Conservation (phyloP, 30 jellyfish, hydroid and myxozoan species). For the Hydractinia echinata region DNA sequence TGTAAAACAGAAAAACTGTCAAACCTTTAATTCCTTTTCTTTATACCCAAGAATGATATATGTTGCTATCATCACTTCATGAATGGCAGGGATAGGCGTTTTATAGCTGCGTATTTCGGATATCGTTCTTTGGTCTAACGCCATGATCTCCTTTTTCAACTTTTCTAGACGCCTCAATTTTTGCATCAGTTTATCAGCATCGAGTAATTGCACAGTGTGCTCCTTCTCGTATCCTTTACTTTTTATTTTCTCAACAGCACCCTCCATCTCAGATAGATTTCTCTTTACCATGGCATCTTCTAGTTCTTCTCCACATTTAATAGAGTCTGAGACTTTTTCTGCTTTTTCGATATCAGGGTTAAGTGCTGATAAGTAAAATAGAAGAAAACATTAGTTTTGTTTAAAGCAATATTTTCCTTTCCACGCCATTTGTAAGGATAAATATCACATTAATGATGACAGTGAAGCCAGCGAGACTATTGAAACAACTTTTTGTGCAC, state of each 20-base stretch:
- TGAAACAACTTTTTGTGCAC: no score
- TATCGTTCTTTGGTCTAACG: slow-evolving; percentile 78
- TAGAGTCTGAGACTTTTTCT: slow-evolving; percentile 46
- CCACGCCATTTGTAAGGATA: no score
- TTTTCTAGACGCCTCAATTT: slow-evolving; percentile 64
- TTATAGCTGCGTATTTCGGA: slow-evolving; percentile 86
- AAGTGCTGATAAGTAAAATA: slow-evolving; percentile 38
- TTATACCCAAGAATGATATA: slow-evolving; percentile 73
- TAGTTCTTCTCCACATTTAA: slow-evolving; percentile 67
- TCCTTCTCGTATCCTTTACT: slow-evolving; percentile 61
- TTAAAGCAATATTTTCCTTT: no score
- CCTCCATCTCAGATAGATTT: slow-evolving; percentile 66
- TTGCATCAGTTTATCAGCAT: slow-evolving; percentile 64
- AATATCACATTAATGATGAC: no score
- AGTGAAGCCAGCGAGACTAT: no score
- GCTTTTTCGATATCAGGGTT: slow-evolving; percentile 69
- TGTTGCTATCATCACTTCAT: slow-evolving; percentile 76
- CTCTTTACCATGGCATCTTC: slow-evolving; percentile 83
- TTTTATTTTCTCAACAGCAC: slow-evolving; percentile 56
- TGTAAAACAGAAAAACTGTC: neutral
- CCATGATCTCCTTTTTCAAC: slow-evolving; percentile 71
- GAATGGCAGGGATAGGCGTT: slow-evolving; percentile 84
- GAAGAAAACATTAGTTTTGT: no score
- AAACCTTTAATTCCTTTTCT: slow-evolving; percentile 83
- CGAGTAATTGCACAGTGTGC: slow-evolving; percentile 53